Evolutionary conservation across 2,113 vertebrate species (phyloP), one percentile per base, ranked within the genome.

Genomic region (Nymphicus hollandicus): DNA sequence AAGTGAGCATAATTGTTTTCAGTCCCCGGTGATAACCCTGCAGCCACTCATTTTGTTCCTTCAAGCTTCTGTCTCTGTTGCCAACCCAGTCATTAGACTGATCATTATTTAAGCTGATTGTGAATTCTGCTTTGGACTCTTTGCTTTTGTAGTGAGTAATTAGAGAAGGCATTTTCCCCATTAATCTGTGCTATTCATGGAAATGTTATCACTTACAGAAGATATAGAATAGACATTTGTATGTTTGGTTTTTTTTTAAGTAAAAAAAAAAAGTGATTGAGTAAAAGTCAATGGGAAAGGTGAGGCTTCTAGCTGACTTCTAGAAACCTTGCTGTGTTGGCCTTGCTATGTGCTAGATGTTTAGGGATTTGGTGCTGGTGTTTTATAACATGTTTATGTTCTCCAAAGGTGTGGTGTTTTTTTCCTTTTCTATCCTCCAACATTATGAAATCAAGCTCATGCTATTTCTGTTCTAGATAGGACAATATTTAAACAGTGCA

Each of bases 71-170:
- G 43, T 78, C 53, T 50, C 41, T 72, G 55, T 89, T 10, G 22
- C 79, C 53, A 94, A n/a, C 46, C 22, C 31, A 83, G 79, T 91
- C 60, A 83, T 81, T 93, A 86, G 72, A 44, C 46, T 0, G 1
- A 55, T 81, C 85, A 92, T 74, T 85, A 80, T 96, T 95, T 66
- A 90, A 88, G 71, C 55, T 90, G 72, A 91, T 91, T 41, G 41
- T 71, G 44, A 88, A 41, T 86, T 93, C 68, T 53, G 37, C 22
- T 90, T 94, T 80, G 76, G 68, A 60, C 60, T 78, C 35, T 46
- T 41, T 81, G 60, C 64, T 91, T 88, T 86, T 68, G 37, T 86
- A 78, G 68, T 60, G 39, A 65, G 31, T 81, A 72, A 92, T 91
- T 92, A 86, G 68, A 74, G 58, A 64, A 88, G 56, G 72, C 73